phyloP scores from a whole-genome alignment of 2,888 invertebrate genomes.

The Synergus laeviventris region DNA sequence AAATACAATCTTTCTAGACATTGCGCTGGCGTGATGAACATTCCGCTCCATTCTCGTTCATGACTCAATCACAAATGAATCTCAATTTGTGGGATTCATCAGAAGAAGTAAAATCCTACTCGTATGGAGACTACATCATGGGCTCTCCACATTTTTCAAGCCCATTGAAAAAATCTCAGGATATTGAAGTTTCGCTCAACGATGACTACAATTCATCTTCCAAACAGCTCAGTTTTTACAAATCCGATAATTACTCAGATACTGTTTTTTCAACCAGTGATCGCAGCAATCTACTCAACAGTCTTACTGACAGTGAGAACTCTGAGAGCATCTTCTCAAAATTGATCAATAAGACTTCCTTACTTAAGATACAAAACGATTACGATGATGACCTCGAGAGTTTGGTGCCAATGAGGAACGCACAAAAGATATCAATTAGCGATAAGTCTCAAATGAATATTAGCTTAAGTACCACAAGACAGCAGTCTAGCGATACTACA shows the following conservation, averaged over 20 bases:
- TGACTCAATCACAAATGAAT: conserved; percentile 89
- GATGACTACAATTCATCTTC: conserved; percentile 66
- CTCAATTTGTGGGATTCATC: conserved; percentile 73
- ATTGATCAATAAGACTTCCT: conserved; percentile 68
- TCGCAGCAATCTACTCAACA: conserved; percentile 56
- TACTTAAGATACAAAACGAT: conserved; percentile 66
- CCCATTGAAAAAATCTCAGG: conserved; percentile 63
- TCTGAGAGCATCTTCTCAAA: conserved; percentile 69
- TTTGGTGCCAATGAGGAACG: conserved; percentile 64
- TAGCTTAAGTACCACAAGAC: conserved; percentile 62
- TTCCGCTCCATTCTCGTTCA: conserved; percentile 91
- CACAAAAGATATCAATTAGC: conserved; percentile 29
- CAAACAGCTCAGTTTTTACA: conserved; percentile 66
- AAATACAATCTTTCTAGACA: conserved; percentile 70
- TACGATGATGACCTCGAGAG: conserved; percentile 68
- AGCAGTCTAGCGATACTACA: conserved; percentile 67
- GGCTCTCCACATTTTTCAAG: conserved; percentile 67
- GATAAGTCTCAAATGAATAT: conserved; percentile 49
- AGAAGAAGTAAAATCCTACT: conserved; percentile 60
- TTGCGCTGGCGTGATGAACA: conserved; percentile 86
- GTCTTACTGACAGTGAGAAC: conserved; percentile 62
- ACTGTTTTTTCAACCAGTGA: conserved; percentile 67
- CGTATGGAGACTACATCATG: conserved; percentile 64
- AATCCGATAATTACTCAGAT: conserved; percentile 68
- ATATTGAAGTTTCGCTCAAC: conserved; percentile 61